A percentile compares a stretch with the other conserved stretches of the same genome.
Evolutionary conservation across 2,797 vertebrate species (phyloP).

Genomic region (Enteromius anoplus): DNA sequence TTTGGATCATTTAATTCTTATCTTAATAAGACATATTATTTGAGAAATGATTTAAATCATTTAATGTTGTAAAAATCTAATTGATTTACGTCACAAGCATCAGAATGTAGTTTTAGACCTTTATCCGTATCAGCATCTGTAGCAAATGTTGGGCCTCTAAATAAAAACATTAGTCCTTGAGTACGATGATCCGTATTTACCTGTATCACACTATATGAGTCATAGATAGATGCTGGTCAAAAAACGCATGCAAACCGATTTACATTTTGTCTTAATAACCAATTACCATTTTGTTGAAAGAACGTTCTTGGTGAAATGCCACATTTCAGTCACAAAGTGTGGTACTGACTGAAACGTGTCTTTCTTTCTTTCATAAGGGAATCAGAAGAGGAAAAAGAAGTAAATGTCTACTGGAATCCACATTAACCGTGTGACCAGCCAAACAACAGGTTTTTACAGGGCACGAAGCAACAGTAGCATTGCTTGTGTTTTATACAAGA

Average conservation of each 20-base stretch:
- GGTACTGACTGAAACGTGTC: slow-evolving; percentile 18
- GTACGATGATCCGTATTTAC: background rate
- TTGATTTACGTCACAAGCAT: background rate
- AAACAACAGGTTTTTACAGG: slow-evolving; percentile 9
- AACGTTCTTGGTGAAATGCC: background rate
- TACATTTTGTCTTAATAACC: no score
- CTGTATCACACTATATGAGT: background rate
- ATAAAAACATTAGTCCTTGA: background rate
- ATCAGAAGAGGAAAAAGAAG: slow-evolving; percentile 61
- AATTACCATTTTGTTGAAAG: background rate
- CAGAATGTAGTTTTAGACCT: background rate
- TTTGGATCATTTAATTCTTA: background rate
- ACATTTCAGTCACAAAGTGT: background rate
- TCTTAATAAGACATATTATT: background rate
- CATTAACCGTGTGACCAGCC: slow-evolving; percentile 25
- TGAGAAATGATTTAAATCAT: no score
- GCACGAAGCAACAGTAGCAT: background rate
- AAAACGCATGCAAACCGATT: no score
- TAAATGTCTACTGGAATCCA: slow-evolving; percentile 35
- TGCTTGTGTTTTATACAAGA: slow-evolving; percentile 1
- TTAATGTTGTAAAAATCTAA: background rate
- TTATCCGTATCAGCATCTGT: background rate
- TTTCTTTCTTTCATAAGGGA: slow-evolving; percentile 46
- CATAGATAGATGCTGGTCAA: background rate
- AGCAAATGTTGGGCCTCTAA: background rate